Percentiles rank a stretch among this genome's conserved stretches.
phyloP scores from a whole-genome alignment of 2,113 vertebrate genomes.

The Piliocolobus tephrosceles region DNA sequence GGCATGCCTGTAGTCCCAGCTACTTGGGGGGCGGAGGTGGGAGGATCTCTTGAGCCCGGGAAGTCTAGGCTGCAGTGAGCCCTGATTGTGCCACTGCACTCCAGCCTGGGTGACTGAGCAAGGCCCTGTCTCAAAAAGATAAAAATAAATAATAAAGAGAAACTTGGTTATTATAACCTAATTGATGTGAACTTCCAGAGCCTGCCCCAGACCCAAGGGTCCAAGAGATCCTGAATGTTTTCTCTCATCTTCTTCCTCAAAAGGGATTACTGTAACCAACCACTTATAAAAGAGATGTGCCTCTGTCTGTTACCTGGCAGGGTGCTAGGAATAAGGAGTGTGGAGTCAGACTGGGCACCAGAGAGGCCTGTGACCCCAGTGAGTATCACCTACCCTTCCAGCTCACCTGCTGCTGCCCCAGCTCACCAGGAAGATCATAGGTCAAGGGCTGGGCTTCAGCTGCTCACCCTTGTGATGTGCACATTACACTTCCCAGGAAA shows the following conservation, averaged over 20 bases:
- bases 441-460: not conserved
- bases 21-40: too few species aligned
- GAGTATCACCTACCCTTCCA: accelerated
- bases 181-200: not conserved
- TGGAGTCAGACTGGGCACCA: not conserved
- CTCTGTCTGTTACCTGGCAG: not conserved
- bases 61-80: too few species aligned
- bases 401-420: accelerated
- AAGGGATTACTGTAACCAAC: not conserved
- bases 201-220: not conserved
- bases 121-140: too few species aligned
- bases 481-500: not conserved
- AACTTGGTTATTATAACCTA: not conserved
- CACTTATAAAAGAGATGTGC: not conserved
- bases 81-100: too few species aligned
- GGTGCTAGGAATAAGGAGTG: not conserved
- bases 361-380: not conserved
- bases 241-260: not conserved
- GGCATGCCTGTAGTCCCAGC: too few species aligned
- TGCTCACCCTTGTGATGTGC: not conserved
- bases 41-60: too few species aligned
- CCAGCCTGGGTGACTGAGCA: too few species aligned
- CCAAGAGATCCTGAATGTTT: not conserved
- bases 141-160: not conserved
- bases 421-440: not conserved